These are phyloP conservation scores for Coboldia fuscipes DNA, from an alignment of 1,140 invertebrate species.

Conservation along the genomic window DNA sequence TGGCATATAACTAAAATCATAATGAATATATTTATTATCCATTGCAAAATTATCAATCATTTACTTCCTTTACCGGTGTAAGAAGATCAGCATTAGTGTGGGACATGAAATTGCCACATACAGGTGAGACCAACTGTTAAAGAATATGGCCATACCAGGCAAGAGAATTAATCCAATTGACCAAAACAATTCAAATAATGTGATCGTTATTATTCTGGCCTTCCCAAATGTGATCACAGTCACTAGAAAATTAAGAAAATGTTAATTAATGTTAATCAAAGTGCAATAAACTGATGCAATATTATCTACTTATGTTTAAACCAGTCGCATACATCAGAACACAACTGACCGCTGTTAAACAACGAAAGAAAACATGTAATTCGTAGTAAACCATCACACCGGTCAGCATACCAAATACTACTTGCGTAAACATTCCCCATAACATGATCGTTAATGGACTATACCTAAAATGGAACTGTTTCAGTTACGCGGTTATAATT, in stretches of 20 bases:
- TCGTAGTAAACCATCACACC: constrained; percentile 20
- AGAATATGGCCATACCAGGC: constrained; percentile 18
- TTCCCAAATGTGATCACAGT: constrained; percentile 18
- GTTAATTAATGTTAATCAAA: neutral
- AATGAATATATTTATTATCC: neutral
- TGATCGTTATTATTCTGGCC: constrained; percentile 19
- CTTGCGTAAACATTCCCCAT: constrained; percentile 21
- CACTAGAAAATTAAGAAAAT: constrained; percentile 11
- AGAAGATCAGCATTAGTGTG: constrained; percentile 16
- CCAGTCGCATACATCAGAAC: constrained; percentile 22
- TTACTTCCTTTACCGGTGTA: too few relatives aligned
- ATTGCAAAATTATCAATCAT: constrained; percentile 6
- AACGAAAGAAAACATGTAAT: constrained; percentile 21
- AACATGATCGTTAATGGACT: constrained; percentile 22
- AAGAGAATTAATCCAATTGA: constrained; percentile 22
- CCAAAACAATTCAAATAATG: constrained; percentile 23
- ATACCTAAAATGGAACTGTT: constrained; percentile 8
- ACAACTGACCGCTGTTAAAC: constrained; percentile 21
- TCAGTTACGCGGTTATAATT: neutral
- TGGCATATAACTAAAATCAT: constrained; percentile 15
- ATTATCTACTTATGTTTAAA: constrained; percentile 19
- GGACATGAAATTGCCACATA: constrained; percentile 22
- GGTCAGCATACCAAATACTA: constrained; percentile 20
- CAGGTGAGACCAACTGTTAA: constrained; percentile 19
- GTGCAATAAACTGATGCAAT: neutral